phyloP scores from a whole-genome alignment of 2,113 vertebrate species.

The Scolopax mira region DNA sequence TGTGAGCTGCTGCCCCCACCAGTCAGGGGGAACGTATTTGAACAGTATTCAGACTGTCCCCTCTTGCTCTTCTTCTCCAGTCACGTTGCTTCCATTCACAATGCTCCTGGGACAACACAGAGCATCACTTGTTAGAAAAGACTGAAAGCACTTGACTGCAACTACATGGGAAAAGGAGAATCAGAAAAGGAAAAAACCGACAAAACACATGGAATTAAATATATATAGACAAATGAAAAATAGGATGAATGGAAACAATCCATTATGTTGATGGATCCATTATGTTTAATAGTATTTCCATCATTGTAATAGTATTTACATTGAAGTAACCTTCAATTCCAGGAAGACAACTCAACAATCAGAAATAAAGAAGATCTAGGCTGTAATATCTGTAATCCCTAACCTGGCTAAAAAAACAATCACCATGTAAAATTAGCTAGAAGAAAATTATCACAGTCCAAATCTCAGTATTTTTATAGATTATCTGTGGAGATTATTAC shows the following conservation, averaged over 20 bases:
- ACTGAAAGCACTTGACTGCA: neutral
- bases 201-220: neutral
- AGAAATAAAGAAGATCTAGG: neutral
- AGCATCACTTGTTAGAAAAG: neutral
- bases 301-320: neutral
- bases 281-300: too few species aligned
- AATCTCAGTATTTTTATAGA: neutral
- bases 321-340: neutral
- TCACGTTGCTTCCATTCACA: neutral
- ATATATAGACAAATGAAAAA: neutral
- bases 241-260: neutral
- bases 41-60: neutral
- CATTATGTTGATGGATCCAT: neutral
- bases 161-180: neutral
- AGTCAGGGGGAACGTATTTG: neutral
- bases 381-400: neutral
- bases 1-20: neutral
- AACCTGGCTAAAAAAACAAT: neutral
- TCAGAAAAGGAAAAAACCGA: neutral
- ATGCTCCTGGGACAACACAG: rapidly evolving
- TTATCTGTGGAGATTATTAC: neutral
- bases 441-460: neutral
- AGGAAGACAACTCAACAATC: neutral
- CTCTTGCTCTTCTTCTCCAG: neutral
- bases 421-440: neutral